A percentile compares a stretch with the other conserved stretches of the same genome.
Conservation (phyloP, 2,888 invertebrate species). For the Isotomurus palustris region DNA sequence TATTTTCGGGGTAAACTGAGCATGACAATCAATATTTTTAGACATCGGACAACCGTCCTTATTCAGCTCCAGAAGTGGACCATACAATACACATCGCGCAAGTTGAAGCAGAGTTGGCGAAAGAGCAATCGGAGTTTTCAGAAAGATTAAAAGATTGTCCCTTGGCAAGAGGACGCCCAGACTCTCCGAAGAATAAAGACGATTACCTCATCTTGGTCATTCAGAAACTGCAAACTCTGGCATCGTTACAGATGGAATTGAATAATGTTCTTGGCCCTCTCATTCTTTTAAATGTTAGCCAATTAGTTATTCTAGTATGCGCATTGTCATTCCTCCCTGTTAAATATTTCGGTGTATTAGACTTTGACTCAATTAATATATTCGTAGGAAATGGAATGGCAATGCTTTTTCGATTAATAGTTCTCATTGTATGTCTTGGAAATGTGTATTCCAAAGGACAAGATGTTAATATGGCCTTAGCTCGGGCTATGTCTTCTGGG, state of each 20-base stretch:
- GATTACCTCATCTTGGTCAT: not conserved
- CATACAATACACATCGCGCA: no score
- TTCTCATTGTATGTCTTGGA: constrained; percentile 22
- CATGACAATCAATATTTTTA: not conserved
- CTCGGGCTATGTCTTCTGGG: constrained; percentile 11
- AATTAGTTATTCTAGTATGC: constrained; percentile 18
- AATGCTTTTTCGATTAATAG: constrained; percentile 11
- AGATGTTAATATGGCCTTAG: constrained; percentile 13
- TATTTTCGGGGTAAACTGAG: no score
- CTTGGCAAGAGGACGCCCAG: not conserved
- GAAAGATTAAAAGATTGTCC: not conserved
- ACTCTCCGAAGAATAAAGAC: not conserved
- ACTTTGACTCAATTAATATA: not conserved
- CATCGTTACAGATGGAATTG: constrained; percentile 4
- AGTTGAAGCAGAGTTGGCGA: no score
- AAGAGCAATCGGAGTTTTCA: no score
- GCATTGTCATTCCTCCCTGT: constrained; percentile 19
- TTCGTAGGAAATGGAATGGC: constrained; percentile 13
- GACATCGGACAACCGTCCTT: not conserved
- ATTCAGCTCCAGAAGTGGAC: no score
- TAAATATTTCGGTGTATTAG: constrained; percentile 2
- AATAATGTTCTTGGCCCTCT: constrained; percentile 21
- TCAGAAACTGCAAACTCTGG: constrained; percentile 13
- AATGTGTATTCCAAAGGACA: constrained; percentile 20
- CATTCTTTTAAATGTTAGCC: constrained; percentile 15